A percentile compares a stretch with the other conserved stretches of the same genome.
These are phyloP conservation scores for Phocoena phocoena DNA, from an alignment of 2,113 vertebrate genomes.

Conservation along the genomic window DNA sequence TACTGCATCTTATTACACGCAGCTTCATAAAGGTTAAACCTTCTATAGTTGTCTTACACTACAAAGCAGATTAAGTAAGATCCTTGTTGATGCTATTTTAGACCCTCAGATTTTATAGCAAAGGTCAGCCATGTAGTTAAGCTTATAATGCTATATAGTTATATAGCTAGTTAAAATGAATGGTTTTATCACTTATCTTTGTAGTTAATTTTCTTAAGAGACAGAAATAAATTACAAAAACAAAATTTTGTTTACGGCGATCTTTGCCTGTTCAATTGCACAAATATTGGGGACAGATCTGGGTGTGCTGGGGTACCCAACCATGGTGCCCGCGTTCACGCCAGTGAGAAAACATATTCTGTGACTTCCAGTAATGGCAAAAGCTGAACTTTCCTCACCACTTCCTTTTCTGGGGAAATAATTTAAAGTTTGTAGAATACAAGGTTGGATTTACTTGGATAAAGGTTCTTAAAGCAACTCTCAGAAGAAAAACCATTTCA, in stretches of 20 bases:
- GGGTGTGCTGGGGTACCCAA: not conserved
- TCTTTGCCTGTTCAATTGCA: not conserved
- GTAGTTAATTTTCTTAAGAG: slow-evolving; percentile 6
- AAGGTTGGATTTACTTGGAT: not conserved
- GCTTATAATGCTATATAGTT: not conserved
- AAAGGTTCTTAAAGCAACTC: not conserved
- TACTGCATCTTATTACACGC: not conserved
- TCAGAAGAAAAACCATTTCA: not conserved
- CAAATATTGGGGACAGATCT: not conserved
- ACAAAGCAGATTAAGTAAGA: slow-evolving; percentile 44
- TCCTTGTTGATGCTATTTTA: slow-evolving; percentile 53
- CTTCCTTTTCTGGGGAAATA: not conserved
- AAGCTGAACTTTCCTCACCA: not conserved
- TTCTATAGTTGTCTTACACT: slow-evolving; percentile 51
- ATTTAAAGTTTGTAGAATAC: not conserved
- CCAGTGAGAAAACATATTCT: not conserved
- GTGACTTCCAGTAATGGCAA: not conserved
- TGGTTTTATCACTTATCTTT: not conserved
- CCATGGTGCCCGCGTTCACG: accelerated
- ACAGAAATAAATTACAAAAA: not conserved
- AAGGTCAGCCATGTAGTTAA: not conserved
- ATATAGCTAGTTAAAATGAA: not conserved
- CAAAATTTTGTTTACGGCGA: not conserved
- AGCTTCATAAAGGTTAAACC: slow-evolving; percentile 40
- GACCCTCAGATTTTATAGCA: slow-evolving; percentile 5